Base-by-base conservation (phyloP, 2,888 invertebrate genomes). In the Coleophora deauratella region DNA sequence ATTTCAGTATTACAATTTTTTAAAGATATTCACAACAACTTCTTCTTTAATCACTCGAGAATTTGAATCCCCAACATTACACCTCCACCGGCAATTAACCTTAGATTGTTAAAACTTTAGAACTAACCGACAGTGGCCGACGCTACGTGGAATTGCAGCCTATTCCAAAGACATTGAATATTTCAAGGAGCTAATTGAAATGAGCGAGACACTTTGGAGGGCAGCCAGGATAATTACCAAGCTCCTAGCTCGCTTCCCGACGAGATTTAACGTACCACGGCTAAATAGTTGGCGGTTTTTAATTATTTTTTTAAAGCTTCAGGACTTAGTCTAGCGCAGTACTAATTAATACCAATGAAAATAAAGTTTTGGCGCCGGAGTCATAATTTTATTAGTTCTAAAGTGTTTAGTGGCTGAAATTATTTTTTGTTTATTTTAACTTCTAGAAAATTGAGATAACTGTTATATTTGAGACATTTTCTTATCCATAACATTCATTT, bases 111-210 rank as follows among this genome's bases (percentile, higher is more conserved):
- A 76, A 77, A 79, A 74, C 77, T 80, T 77, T 64, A 63, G 70
- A 80, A 81, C 80, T 80, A 80, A 71, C 66, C 60, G 21, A 21
- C 21, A 6, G 21, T 21, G 21, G 21, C 60, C 60, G 57, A 51
- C 54, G 51, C 59, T 62, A 52, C 71, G 66, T 62, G 67, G 68
- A 70, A 74, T 73, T 63, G 76, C 62, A 77, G 82, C 84, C 84
- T 85, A 85, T 85, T 85, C 78, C 78, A 78, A 82, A 80, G 79
- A 80, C 84, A 84, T 84, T 85, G 84, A 85, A 85, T 85, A 85
- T 85, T 85, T 81, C 84, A 84, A 79, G 30, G 77, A 74, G 73
- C 82, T 84, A 85, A 85, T 85, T 85, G 85, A 84, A 85, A 84
- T 82, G 84, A 82, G 80, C 75, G 71, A 68, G 81, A 81, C 84